Conservation (phyloP, 2,797 vertebrate genomes). For the Chromobotia macracanthus region DNA sequence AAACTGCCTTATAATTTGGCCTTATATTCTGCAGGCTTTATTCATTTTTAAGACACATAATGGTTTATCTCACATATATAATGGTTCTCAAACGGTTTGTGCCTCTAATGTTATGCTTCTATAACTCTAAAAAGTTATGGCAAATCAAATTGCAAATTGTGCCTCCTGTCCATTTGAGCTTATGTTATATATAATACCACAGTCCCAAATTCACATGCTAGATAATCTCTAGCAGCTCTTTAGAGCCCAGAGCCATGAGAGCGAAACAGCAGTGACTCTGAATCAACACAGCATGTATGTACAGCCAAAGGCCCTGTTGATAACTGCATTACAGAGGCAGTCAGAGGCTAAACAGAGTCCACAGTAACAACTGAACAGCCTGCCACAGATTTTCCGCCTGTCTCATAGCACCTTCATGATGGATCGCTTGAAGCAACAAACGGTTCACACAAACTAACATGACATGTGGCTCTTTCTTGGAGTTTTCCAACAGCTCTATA, state of each 20-base stretch:
- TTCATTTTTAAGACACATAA: not conserved
- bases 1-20: not conserved
- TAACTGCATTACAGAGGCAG: conserved; percentile 31
- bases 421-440: conserved; percentile 15
- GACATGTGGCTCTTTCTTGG: not conserved
- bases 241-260: conserved; percentile 46
- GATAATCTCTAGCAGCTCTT: conserved; percentile 28
- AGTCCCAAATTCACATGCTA: conserved; percentile 6
- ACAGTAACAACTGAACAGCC: conserved; percentile 9
- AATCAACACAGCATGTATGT: conserved; percentile 58
- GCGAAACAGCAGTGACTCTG: conserved; percentile 54
- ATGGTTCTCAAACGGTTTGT: not conserved
- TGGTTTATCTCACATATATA: not conserved
- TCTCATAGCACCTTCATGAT: conserved; percentile 25
- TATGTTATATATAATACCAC: not conserved
- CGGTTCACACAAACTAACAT: not conserved
- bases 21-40: not conserved
- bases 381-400: conserved; percentile 15
- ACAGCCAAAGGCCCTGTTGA: conserved; percentile 64
- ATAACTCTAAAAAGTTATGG: not conserved
- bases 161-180: not conserved
- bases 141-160: not conserved
- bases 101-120: not conserved
- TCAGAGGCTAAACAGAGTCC: conserved; percentile 46
- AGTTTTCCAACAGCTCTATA: conserved; percentile 29